These are phyloP conservation scores for Popillia japonica DNA, from an alignment of 1,140 invertebrate genomes.

Conservation along the genomic window DNA sequence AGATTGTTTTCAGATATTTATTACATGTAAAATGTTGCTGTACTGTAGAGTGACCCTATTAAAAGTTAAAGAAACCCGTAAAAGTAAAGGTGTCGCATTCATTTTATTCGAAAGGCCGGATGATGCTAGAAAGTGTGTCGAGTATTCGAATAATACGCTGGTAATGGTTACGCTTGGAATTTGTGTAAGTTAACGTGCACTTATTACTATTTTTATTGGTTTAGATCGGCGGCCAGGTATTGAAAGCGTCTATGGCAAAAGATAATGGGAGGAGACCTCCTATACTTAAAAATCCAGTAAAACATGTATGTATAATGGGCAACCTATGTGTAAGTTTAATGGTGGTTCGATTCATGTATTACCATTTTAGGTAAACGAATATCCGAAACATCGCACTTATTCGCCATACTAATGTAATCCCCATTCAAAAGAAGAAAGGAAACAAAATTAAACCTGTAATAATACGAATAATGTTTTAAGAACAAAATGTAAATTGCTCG, in stretches of 20 bases:
- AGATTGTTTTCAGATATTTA: background rate
- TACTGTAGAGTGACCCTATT: conserved; percentile 74
- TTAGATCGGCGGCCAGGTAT: background rate
- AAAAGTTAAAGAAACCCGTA: conserved; percentile 71
- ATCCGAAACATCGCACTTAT: background rate
- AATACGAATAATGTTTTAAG: background rate
- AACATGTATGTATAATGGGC: background rate
- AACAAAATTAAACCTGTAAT: background rate
- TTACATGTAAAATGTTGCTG: too few species aligned
- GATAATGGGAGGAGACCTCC: conserved; percentile 17
- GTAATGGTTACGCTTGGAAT: background rate
- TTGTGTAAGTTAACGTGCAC: background rate
- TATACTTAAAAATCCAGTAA: background rate
- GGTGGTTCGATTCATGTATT: too few species aligned
- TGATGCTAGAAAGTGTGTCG: conserved; percentile 71
- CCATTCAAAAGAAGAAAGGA: background rate
- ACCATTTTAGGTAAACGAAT: background rate
- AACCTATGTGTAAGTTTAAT: too few species aligned
- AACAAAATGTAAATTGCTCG: background rate
- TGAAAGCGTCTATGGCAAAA: conserved; percentile 1
- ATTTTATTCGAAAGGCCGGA: conserved; percentile 74
- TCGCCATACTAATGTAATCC: background rate
- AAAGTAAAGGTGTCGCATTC: conserved; percentile 82
- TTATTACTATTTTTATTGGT: background rate
- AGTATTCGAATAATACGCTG: conserved; percentile 64